Conservation (phyloP, 2,888 invertebrate species). For the Drosophila leonis region DNA sequence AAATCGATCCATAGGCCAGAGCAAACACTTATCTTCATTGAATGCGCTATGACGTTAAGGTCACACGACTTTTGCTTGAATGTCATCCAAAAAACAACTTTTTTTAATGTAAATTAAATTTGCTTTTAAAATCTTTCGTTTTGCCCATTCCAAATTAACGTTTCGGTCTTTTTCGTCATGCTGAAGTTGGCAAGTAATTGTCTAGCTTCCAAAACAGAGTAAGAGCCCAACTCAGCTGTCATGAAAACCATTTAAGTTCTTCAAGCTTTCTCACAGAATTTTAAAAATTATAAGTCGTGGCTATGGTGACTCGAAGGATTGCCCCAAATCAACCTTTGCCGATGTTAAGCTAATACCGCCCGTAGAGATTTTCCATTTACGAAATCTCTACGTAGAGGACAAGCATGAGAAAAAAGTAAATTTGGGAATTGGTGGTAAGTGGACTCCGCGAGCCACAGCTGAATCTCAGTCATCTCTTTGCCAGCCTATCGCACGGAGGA, state of each 20-base stretch:
- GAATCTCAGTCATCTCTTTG: not conserved
- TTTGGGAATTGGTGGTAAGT: conserved; percentile 39
- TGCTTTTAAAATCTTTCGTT: not conserved
- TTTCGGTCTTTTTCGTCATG: not conserved
- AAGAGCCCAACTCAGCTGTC: not conserved
- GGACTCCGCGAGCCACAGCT: not conserved
- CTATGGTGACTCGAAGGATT: not conserved
- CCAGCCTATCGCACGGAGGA: conserved; percentile 41
- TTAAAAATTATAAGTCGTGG: too few species aligned
- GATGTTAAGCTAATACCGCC: conserved; percentile 3
- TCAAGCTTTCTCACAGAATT: not conserved
- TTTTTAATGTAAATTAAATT: not conserved
- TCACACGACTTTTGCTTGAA: not conserved
- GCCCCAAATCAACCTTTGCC: conserved; percentile 6
- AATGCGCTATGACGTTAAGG: not conserved
- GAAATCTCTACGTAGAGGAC: conserved; percentile 10
- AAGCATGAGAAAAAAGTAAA: conserved; percentile 35
- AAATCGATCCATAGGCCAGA: not conserved
- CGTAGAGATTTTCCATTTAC: conserved; percentile 33
- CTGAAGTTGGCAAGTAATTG: not conserved
- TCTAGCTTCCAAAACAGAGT: not conserved
- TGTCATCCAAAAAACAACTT: not conserved
- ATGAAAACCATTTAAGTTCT: not conserved
- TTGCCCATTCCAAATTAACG: not conserved
- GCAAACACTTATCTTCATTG: not conserved